These are phyloP conservation scores for Actinemys pallida DNA, from an alignment of 2,113 vertebrate genomes.

Conservation along the genomic window DNA sequence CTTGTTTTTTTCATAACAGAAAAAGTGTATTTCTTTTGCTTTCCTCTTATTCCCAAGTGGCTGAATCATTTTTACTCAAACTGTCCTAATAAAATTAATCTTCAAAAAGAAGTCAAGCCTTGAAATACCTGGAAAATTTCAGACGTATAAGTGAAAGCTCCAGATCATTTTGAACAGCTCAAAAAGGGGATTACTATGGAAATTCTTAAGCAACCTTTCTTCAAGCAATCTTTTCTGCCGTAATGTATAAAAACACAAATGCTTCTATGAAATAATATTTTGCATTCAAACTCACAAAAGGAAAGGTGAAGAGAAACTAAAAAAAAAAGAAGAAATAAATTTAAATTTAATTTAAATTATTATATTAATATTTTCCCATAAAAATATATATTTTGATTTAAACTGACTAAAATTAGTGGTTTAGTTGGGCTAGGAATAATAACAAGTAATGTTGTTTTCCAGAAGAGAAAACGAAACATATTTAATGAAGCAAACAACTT, in stretches of 20 bases:
- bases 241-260: too few relatives aligned
- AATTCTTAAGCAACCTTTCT: too few relatives aligned
- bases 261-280: too few relatives aligned
- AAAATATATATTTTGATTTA: background rate
- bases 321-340: background rate
- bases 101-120: background rate
- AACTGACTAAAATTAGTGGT: background rate
- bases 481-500: background rate
- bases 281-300: too few relatives aligned
- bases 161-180: background rate
- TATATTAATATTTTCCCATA: background rate
- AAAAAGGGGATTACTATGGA: background rate
- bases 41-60: background rate
- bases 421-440: background rate
- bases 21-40: background rate
- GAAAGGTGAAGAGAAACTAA: background rate
- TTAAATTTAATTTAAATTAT: background rate
- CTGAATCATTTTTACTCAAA: background rate
- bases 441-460: background rate
- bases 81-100: background rate
- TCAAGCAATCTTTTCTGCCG: too few relatives aligned
- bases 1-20: background rate
- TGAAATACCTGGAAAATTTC: background rate
- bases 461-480: background rate
- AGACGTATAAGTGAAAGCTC: background rate